Base-by-base conservation (phyloP, 2,113 vertebrate species). In the Irena cyanogastra region DNA sequence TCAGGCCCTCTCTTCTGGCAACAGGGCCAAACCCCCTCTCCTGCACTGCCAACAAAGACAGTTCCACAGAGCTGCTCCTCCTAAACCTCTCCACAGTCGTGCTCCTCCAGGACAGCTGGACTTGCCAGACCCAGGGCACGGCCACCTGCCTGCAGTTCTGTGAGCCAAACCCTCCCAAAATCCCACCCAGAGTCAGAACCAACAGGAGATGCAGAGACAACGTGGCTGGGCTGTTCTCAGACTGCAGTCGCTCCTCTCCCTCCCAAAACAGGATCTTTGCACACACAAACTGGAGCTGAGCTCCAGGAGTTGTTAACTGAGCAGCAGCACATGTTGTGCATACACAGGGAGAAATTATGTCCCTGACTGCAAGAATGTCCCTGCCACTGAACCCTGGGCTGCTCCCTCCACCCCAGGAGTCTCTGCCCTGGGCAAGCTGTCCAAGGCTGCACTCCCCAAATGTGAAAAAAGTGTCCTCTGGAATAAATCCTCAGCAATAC, bases 101-200 rank as follows among this genome's bases (percentile, higher is more conserved):
- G 37, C 19, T 53, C 68, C 74, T 54, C 27, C 8, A 27, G 65
- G 52, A 57, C 60, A 65, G 27, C 11, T 18, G 39, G 44, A 59
- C 0, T 1, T 22, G 20, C 5, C 76, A 70, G 71, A 24, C 1
- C 17, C 26, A 10, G n/a, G 24, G 24, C 63, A 86, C 0, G 0
- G 63, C 31, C 87, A 86, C 44, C 53, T 17, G 41, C 49, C 53
- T 30, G 35, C 0, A 0, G 14, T 26, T 28, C 47, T 41, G 60
- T 1, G 1, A 87, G 69, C 64, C 75, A 64, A 33, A 59, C 1
- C 16, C 19, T 39, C 60, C 60, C 56, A 13, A 27, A 64, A 66
- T 6, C 2, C 1, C 75, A 56, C 2, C 57, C 57, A 13, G 23
- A 42, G 44, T 11, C 47, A 50, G 65, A 61, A 69, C 17, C 2